Evolutionary conservation across 2,113 vertebrate species (phyloP).

Genomic region (Syngnathus floridae): DNA sequence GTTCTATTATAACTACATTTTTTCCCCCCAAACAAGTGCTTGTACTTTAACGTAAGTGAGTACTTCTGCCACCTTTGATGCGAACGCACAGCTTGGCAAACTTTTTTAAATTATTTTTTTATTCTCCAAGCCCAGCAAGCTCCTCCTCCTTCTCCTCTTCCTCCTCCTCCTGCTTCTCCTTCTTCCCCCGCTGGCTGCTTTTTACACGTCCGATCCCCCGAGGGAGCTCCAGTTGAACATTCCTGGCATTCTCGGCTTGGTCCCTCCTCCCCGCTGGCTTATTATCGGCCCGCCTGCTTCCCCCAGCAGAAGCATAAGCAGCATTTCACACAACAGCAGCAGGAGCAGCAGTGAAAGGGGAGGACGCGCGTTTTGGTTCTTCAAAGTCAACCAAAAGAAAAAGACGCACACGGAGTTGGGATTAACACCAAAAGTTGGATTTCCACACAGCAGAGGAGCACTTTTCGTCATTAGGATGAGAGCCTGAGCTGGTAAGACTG

Average conservation of each 20-base stretch:
- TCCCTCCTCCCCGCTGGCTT: slow-evolving; percentile 72
- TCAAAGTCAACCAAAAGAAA: not conserved
- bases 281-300: slow-evolving; percentile 70
- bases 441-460: slow-evolving; percentile 10
- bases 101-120: slow-evolving; percentile 15
- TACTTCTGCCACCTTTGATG: not conserved
- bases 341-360: slow-evolving; percentile 24
- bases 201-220: slow-evolving; percentile 73
- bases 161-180: slow-evolving; percentile 1
- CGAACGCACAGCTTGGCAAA: not conserved
- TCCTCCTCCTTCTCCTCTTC: slow-evolving; percentile 14
- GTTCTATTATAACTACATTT: not conserved
- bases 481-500: slow-evolving; percentile 60
- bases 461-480: slow-evolving; percentile 34
- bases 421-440: slow-evolving; percentile 24
- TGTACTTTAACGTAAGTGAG: not conserved
- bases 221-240: slow-evolving; percentile 87
- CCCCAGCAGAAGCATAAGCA: slow-evolving; percentile 46
- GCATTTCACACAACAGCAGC: slow-evolving; percentile 52
- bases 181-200: slow-evolving; percentile 34
- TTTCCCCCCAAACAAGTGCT: not conserved
- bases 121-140: slow-evolving; percentile 8
- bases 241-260: slow-evolving; percentile 84
- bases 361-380: slow-evolving; percentile 38
- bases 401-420: slow-evolving; percentile 19